A percentile compares a stretch with the other conserved stretches of the same genome.
Evolutionary conservation across 2,113 vertebrate genomes (phyloP).

Genomic region (Alethe castanea): DNA sequence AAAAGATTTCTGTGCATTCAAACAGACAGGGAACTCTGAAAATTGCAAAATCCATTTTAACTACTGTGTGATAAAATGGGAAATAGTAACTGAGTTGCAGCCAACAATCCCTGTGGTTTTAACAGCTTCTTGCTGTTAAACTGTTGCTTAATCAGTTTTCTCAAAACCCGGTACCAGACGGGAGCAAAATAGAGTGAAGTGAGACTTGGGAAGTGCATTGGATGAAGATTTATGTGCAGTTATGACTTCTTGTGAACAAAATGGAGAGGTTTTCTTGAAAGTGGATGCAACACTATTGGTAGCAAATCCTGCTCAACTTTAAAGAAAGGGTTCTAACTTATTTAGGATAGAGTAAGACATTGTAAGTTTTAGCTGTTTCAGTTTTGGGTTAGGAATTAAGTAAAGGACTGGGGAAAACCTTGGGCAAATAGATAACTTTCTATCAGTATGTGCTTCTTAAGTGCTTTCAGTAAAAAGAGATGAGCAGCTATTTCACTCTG

Average conservation of each 20-base stretch:
- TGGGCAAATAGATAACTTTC: not conserved
- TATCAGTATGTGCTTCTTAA: not conserved
- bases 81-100: not conserved
- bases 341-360: not conserved
- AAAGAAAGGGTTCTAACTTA: not conserved
- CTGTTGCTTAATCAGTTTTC: not conserved
- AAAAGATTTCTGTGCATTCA: not conserved
- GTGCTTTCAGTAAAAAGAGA: not conserved
- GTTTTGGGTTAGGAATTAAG: not conserved
- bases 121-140: not conserved
- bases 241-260: not conserved
- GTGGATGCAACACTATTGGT: accelerated
- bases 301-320: not conserved
- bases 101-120: not conserved
- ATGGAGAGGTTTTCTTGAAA: not conserved
- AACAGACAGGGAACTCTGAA: not conserved
- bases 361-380: not conserved
- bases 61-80: not conserved
- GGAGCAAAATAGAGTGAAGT: not conserved
- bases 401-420: not conserved
- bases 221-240: not conserved
- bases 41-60: not conserved
- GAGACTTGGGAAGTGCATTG: not conserved
- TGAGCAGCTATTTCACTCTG: not conserved
- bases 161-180: accelerated